Evolutionary conservation across 2,888 invertebrate genomes (phyloP), one percentile per base, ranked within the genome.

Genomic region (Creontiades dilutus): DNA sequence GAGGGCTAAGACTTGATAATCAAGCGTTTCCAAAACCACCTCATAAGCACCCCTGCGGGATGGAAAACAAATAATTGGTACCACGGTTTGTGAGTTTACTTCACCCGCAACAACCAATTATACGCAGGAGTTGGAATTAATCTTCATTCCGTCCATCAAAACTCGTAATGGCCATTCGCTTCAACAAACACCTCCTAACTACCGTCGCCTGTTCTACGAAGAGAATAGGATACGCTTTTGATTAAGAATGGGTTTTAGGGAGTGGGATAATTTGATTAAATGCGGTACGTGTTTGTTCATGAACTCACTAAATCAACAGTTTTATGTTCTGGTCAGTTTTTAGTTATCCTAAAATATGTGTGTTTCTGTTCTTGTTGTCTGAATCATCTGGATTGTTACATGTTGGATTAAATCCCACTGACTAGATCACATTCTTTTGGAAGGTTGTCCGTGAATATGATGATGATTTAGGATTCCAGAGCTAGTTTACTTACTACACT

Each of bases 11-110:
- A 52, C 52, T 13, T 52, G 52, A 52, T 52, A 52, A 52, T 52
- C 52, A 52, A 52, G 52, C 52, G 52, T 52, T 52, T 52, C 11
- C 52, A 52, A 52, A 52, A 52, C 52, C 52, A 52, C 52, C 52
- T 52, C 52, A 13, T 13, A 52, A 52, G 52, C 52, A 52, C 16
- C 52, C 13, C 52, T 16, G 52, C 13, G 52, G 52, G 52, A 52
- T 52, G 52, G 52, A 52, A 52, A 52, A 52, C 52, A 52, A 52
- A 52, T 52, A 52, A 52, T 52, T 52, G 52, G 16, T 52, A 16
- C 52, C 52, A 52, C 52, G 52, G 52, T 52, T 52, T 52, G 52
- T 52, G 52, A 52, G 52, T 52, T 52, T 52, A 52, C 52, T 52
- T 52, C 52, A 52, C 52, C 52, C 14, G 52, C 52, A 52, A 52